A percentile compares a stretch with the other conserved stretches of the same genome.
phyloP scores from a whole-genome alignment of 2,888 invertebrate species.

The Eubasilissa splendida region DNA sequence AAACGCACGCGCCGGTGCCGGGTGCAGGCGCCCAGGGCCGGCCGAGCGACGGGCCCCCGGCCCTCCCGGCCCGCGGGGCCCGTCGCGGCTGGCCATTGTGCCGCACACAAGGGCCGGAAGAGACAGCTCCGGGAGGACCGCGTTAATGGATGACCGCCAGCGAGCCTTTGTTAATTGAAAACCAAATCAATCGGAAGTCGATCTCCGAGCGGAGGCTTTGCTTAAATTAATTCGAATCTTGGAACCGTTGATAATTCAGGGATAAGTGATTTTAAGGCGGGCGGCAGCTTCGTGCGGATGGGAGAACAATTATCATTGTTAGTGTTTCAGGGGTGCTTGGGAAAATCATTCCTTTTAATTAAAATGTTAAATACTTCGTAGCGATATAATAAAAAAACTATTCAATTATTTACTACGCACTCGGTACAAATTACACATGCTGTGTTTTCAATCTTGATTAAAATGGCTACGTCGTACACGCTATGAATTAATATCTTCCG shows the following conservation, averaged over 20 bases:
- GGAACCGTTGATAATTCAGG: not conserved
- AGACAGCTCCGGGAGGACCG: constrained; percentile 4
- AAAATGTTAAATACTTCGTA: constrained; percentile 14
- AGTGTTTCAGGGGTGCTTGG: not conserved
- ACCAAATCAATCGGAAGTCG: constrained; percentile 25
- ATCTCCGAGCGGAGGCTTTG: not conserved
- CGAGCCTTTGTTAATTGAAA: constrained; percentile 17
- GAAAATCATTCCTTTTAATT: constrained; percentile 8
- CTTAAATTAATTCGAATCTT: not conserved
- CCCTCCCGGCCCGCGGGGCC: not conserved
- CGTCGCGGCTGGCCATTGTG: not conserved
- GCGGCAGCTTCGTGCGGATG: constrained; percentile 7
- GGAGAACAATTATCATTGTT: constrained; percentile 17
- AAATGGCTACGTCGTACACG: not conserved
- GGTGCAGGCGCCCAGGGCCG: not conserved
- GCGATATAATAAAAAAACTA: not conserved
- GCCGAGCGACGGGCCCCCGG: not conserved
- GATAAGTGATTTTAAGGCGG: not conserved
- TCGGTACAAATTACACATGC: constrained; percentile 6
- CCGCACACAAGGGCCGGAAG: not conserved
- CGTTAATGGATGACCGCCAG: constrained; percentile 15
- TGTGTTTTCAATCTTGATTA: constrained; percentile 16
- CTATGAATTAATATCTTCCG: constrained; percentile 9
- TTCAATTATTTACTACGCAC: not conserved
- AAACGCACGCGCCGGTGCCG: not conserved